Evolutionary conservation across 2,797 vertebrate genomes (phyloP), one percentile per base, ranked within the genome.

Genomic region (Halcyon leucocephala): DNA sequence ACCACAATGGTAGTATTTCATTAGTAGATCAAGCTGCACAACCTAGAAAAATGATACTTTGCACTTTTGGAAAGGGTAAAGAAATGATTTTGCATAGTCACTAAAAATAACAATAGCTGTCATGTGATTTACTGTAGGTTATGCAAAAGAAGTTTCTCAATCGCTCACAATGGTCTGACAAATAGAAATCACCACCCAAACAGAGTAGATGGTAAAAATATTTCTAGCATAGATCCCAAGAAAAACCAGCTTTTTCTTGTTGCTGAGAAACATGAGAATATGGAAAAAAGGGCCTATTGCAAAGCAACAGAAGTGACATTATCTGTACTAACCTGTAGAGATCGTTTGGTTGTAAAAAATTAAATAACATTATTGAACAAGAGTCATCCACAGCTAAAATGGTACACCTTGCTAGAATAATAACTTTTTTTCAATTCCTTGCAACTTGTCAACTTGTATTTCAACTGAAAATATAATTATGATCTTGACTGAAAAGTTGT

Each of bases 71-170:
- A 86, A 90, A 28, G 29, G 46, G 19, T 5, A 61, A 42, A 74
- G 58, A 57, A 80, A 65, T 57, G 16, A 82, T 83, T 86, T 86
- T 65, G 46, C 29, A 25, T 12, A n/a, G 24, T 55, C 58, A 33
- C 70, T 81, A 86, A 89, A 93, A 93, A 79, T 77, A 69, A 44
- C 28, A 93, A 71, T 76, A 61, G 44, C 33, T 57, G 25, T 78
- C 73, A 74, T 35, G 41, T 67, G 86, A 65, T 86, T 94, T 94
- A 86, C 88, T 76, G 74, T 74, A 72, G 51, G 69, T 88, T 42
- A 76, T 11, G 70, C 70, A 92, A 64, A 93, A 91, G 39, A 70
- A 73, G 66, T 95, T 90, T 95, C 90, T 86, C 61, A 69, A 44
- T 92, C 70, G 33, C 31, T 89, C 49, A 55, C 4, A 10, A 86